phyloP scores from a whole-genome alignment of 2,888 invertebrate genomes.

The Strigamia maritima region DNA sequence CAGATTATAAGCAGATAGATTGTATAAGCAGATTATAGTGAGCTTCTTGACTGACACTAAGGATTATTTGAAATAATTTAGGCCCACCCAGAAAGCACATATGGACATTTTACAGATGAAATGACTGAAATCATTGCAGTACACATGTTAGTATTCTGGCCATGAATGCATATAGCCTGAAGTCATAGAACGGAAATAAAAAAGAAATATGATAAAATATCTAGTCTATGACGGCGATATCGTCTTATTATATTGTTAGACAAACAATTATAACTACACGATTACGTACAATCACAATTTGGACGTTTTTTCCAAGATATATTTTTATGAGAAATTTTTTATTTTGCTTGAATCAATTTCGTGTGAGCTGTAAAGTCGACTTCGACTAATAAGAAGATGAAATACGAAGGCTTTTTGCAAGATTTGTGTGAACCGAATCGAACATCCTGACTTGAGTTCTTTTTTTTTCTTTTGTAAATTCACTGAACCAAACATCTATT shows the following conservation, averaged over 20 bases:
- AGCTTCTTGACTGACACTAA: neutral
- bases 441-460: neutral
- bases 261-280: too few relatives aligned
- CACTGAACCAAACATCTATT: conserved; percentile 1
- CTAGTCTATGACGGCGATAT: neutral
- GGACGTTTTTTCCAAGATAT: too few relatives aligned
- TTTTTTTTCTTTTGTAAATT: neutral
- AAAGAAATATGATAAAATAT: neutral
- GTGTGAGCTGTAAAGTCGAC: neutral
- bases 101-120: neutral
- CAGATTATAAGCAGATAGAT: too few relatives aligned
- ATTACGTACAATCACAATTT: too few relatives aligned
- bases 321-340: too few relatives aligned
- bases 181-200: neutral
- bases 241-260: too few relatives aligned
- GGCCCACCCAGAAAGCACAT: neutral
- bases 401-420: neutral
- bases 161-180: neutral
- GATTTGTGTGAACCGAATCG: neutral
- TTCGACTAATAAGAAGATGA: neutral
- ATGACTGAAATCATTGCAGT: neutral
- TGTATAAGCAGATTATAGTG: too few relatives aligned
- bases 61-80: neutral
- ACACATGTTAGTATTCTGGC: neutral
- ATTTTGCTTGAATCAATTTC: too few relatives aligned